These are phyloP conservation scores for Lophura nycthemera DNA, from an alignment of 2,113 vertebrate genomes.

Conservation along the genomic window DNA sequence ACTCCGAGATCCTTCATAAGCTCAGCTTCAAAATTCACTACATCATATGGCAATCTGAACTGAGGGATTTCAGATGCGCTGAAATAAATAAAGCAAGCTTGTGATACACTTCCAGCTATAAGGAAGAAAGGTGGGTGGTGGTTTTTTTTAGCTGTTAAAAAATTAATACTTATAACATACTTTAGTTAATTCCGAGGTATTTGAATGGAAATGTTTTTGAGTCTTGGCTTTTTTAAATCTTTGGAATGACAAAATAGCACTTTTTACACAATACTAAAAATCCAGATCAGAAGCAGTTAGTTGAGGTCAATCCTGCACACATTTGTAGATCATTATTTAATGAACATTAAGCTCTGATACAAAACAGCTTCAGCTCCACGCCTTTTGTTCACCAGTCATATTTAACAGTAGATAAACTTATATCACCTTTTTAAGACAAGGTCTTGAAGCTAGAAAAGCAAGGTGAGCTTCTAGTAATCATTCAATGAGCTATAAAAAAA, in stretches of 20 bases:
- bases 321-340: not conserved
- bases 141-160: not conserved
- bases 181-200: not conserved
- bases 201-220: not conserved
- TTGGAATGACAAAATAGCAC: not conserved
- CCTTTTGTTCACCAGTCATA: not conserved
- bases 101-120: not conserved
- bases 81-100: slow-evolving; percentile 25
- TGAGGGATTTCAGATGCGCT: slow-evolving; percentile 92
- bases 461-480: not conserved
- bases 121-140: not conserved
- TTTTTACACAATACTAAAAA: not conserved
- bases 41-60: slow-evolving; percentile 88
- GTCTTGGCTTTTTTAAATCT: not conserved
- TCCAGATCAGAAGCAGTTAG: not conserved
- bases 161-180: not conserved
- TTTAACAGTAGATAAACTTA: not conserved
- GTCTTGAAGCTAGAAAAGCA: not conserved
- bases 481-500: not conserved
- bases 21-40: slow-evolving; percentile 89
- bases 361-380: not conserved
- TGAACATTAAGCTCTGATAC: not conserved
- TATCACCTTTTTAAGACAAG: not conserved
- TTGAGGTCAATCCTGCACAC: not conserved
- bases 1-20: slow-evolving; percentile 93